Evolutionary conservation across 2,113 vertebrate species (phyloP).

Genomic region (Rafetus swinhoei): DNA sequence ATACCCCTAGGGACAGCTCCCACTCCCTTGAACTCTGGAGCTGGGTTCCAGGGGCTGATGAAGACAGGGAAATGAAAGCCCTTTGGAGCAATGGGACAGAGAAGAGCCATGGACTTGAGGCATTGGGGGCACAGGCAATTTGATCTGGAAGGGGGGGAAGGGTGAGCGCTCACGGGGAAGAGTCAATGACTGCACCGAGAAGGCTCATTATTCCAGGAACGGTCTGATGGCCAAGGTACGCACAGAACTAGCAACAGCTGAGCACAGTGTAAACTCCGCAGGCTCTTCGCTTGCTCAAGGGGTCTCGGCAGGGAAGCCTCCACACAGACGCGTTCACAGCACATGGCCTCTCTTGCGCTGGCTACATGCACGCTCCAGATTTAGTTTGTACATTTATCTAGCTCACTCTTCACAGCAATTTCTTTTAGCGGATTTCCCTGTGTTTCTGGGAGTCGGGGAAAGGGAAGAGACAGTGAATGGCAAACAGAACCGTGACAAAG

Average conservation of each 20-base stretch:
- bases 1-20: too few species aligned
- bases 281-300: accelerated
- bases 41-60: background rate
- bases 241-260: background rate
- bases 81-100: background rate
- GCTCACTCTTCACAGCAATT: background rate
- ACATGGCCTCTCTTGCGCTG: background rate
- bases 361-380: background rate
- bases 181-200: accelerated
- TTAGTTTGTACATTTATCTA: background rate
- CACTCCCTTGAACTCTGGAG: accelerated
- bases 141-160: too few species aligned
- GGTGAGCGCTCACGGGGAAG: accelerated
- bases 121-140: background rate
- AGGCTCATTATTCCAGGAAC: background rate
- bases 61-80: background rate
- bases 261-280: accelerated
- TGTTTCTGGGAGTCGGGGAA: background rate
- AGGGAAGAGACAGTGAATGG: background rate
- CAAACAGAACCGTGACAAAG: background rate
- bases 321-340: too few species aligned
- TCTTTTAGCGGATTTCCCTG: background rate
- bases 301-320: accelerated
- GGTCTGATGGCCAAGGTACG: background rate
- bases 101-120: background rate